A percentile compares a stretch with the other conserved stretches of the same genome.
Evolutionary conservation across 2,113 vertebrate genomes (phyloP).

Genomic region (Prionailurus viverrinus): DNA sequence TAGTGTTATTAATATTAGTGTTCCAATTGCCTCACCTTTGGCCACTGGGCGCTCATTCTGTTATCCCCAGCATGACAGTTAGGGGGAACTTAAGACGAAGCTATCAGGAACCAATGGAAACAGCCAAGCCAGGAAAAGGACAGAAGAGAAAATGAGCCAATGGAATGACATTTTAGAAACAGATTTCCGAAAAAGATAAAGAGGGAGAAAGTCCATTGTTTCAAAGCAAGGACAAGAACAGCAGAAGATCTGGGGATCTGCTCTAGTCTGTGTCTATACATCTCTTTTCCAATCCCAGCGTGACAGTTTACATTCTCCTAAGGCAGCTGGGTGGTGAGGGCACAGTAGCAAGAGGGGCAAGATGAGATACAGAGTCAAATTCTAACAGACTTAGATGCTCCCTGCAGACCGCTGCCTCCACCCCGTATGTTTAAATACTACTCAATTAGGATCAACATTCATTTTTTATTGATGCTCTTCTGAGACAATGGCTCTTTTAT

Average conservation of each 20-base stretch:
- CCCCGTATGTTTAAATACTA: constrained; percentile 82
- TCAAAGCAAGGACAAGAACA: not conserved
- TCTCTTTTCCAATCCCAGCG: not conserved
- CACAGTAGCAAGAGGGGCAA: not conserved
- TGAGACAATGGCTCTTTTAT: constrained; percentile 79
- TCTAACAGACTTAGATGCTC: not conserved
- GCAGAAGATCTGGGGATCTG: not conserved
- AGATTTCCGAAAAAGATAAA: constrained; percentile 36
- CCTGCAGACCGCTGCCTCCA: constrained; percentile 75
- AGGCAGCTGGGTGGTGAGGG: constrained; percentile 1
- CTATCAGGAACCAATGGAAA: not conserved
- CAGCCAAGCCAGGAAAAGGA: not conserved
- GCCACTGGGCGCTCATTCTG: not conserved
- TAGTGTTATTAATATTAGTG: not conserved
- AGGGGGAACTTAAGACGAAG: not conserved
- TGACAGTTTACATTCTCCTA: not conserved
- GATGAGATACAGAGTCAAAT: constrained; percentile 17
- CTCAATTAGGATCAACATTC: constrained; percentile 84
- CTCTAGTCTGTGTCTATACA: not conserved
- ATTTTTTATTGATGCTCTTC: constrained; percentile 84
- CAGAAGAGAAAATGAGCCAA: not conserved
- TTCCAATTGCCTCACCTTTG: not conserved
- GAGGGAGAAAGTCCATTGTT: not conserved
- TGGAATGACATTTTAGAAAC: not conserved
- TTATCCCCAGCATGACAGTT: not conserved